Percentiles rank a stretch among this genome's conserved stretches.
These are phyloP conservation scores for Drosophila ercepeae DNA, from an alignment of 1,140 invertebrate genomes.

Conservation along the genomic window DNA sequence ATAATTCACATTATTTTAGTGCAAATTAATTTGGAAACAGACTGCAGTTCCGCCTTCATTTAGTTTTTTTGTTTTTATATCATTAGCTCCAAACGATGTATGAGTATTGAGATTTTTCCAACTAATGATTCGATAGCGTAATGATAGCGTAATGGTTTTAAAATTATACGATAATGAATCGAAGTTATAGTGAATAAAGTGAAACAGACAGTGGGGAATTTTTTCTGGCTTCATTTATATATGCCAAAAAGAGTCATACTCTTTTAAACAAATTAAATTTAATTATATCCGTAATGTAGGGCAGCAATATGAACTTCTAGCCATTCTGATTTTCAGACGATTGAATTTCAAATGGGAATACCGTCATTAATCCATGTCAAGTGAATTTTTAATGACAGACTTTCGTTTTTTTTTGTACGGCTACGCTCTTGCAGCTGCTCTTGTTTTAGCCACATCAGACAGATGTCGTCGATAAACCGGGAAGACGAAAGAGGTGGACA, in stretches of 20 bases:
- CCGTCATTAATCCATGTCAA: slow-evolving; percentile 35
- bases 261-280: not conserved
- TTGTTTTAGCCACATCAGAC: slow-evolving; percentile 36
- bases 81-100: not conserved
- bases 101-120: slow-evolving; percentile 9
- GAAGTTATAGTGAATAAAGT: not conserved
- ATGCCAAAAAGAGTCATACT: not conserved
- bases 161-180: slow-evolving; percentile 5
- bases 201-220: not conserved
- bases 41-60: slow-evolving; percentile 12
- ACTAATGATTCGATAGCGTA: slow-evolving; percentile 17
- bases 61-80: not conserved
- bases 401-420: slow-evolving; percentile 29
- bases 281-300: slow-evolving; percentile 1
- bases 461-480: slow-evolving; percentile 62
- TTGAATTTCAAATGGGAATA: slow-evolving; percentile 57
- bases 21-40: slow-evolving; percentile 30
- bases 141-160: slow-evolving; percentile 9
- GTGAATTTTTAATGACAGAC: slow-evolving; percentile 36
- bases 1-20: slow-evolving; percentile 14
- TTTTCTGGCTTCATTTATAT: slow-evolving; percentile 2
- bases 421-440: slow-evolving; percentile 40
- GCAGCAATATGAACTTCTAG: not conserved
- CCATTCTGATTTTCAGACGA: slow-evolving; percentile 25
- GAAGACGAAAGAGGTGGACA: slow-evolving; percentile 33